A percentile compares a stretch with the other conserved stretches of the same genome.
Evolutionary conservation across 2,888 invertebrate genomes (phyloP).

Genomic region (Halictus ligatus): DNA sequence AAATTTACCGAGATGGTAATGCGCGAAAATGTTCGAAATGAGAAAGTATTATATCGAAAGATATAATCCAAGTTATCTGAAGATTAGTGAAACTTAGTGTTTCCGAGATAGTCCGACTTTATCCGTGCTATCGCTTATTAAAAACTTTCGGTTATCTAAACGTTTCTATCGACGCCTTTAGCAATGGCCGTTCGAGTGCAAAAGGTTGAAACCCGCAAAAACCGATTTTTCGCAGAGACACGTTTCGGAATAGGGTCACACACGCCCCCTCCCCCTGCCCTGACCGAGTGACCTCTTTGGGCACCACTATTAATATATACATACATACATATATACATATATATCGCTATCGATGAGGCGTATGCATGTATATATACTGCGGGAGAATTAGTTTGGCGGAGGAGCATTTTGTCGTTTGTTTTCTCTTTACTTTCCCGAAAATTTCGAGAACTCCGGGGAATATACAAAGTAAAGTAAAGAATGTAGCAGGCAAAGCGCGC

Average conservation of each 20-base stretch:
- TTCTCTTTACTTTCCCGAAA: not conserved
- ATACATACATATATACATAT: slow-evolving; percentile 48
- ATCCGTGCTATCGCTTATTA: too few relatives aligned
- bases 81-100: too few relatives aligned
- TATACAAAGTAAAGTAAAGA: not conserved
- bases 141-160: too few relatives aligned
- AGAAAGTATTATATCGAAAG: too few relatives aligned
- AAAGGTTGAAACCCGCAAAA: not conserved
- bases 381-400: not conserved
- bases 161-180: not conserved
- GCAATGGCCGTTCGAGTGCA: not conserved
- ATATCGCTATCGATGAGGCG: not conserved
- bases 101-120: too few relatives aligned
- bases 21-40: not conserved
- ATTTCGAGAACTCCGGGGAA: not conserved
- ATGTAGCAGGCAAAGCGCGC: not conserved
- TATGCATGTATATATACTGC: slow-evolving; percentile 49
- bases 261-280: slow-evolving; percentile 21
- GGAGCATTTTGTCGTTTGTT: not conserved
- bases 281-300: slow-evolving; percentile 62
- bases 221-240: not conserved
- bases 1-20: not conserved
- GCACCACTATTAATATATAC: slow-evolving; percentile 66
- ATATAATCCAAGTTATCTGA: too few relatives aligned
- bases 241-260: slow-evolving; percentile 14